phyloP scores from a whole-genome alignment of 2,797 vertebrate species.

The Tragelaphus eurycerus region DNA sequence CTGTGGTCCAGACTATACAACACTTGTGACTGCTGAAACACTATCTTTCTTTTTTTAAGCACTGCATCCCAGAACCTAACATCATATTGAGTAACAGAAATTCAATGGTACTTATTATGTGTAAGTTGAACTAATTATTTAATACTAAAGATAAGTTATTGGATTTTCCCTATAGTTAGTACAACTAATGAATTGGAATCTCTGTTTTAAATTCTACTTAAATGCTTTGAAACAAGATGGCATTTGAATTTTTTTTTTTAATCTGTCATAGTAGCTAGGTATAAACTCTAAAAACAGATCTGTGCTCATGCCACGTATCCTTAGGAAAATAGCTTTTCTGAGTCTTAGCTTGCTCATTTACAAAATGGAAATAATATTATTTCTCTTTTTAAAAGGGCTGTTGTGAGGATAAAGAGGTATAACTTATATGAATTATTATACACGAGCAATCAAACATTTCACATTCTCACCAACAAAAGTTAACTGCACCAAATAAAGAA shows the following conservation, averaged over 20 bases:
- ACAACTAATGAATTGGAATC: background rate
- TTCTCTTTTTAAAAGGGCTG: background rate
- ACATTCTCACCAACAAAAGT: background rate
- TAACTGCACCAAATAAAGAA: background rate
- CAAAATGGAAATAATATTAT: background rate
- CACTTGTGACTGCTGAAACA: background rate
- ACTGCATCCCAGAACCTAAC: background rate
- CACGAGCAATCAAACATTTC: background rate
- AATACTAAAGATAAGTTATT: background rate
- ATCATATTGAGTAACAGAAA: background rate
- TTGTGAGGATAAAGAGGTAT: background rate
- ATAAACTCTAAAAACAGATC: background rate
- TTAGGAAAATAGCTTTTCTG: background rate
- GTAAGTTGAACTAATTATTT: background rate
- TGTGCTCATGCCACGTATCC: background rate
- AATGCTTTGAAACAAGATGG: background rate
- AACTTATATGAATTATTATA: background rate
- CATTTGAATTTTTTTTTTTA: background rate
- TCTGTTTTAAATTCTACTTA: background rate
- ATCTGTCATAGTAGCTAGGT: background rate
- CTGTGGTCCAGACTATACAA: background rate
- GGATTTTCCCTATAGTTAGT: background rate
- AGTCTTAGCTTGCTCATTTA: background rate
- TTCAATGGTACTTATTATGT: background rate
- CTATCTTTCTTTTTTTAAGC: accelerated